A percentile compares a stretch with the other conserved stretches of the same genome.
These are phyloP conservation scores for Tangara arthus DNA, from an alignment of 2,797 vertebrate species.

Conservation along the genomic window DNA sequence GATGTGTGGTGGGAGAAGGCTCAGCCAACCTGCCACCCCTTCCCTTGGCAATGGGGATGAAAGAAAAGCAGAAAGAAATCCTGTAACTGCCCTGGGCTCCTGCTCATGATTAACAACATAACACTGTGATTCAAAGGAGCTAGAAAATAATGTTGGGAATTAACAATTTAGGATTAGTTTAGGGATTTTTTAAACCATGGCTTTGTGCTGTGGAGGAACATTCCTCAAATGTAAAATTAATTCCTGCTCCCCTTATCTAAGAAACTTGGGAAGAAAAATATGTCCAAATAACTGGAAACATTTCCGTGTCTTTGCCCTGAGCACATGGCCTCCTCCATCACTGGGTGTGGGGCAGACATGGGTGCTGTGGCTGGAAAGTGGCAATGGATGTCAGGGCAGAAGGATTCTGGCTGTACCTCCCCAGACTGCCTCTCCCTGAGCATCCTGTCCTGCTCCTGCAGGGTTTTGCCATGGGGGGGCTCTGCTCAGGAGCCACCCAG, in stretches of 20 bases:
- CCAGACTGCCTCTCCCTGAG: not conserved
- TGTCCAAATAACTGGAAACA: not conserved
- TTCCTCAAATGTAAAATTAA: not conserved
- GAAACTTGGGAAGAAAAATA: not conserved
- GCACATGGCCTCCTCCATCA: not conserved
- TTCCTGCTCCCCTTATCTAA: not conserved
- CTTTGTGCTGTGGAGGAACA: not conserved
- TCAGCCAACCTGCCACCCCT: not conserved
- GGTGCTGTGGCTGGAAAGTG: not conserved
- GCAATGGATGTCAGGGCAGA: not conserved
- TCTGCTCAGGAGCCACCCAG: fast-evolving
- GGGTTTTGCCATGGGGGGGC: not conserved
- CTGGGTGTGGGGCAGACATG: fast-evolving
- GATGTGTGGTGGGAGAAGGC: not conserved
- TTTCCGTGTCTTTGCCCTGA: not conserved
- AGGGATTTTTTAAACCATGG: not conserved
- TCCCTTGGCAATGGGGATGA: not conserved
- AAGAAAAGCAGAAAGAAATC: not conserved
- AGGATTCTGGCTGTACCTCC: not conserved
- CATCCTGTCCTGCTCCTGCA: not conserved
- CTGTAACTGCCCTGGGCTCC: not conserved
- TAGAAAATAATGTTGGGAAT: not conserved
- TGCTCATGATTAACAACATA: not conserved
- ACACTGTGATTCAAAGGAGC: not conserved
- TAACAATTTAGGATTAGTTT: not conserved